These are phyloP conservation scores for Resseliella maxima DNA, from an alignment of 2,888 invertebrate genomes.

Conservation along the genomic window DNA sequence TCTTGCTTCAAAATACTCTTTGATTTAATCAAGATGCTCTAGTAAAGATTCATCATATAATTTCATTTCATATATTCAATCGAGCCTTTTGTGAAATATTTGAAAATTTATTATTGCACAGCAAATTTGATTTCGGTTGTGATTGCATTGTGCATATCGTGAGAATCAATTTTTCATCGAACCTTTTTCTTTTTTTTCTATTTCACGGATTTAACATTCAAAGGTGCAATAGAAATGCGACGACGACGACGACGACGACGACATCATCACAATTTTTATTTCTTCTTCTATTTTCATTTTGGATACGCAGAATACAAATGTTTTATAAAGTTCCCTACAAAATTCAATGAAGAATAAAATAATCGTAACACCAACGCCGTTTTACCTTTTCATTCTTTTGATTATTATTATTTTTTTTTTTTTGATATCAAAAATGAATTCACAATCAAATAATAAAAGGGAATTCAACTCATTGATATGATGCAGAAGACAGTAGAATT, in stretches of 20 bases:
- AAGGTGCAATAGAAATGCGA: neutral
- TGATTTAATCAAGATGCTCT: no score
- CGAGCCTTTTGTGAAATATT: no score
- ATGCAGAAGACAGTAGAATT: neutral
- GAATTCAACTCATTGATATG: slow-evolving; percentile 36
- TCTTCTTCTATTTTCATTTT: neutral
- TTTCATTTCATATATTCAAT: no score
- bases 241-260: neutral
- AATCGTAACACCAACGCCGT: neutral
- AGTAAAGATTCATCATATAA: no score
- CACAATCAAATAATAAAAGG: neutral
- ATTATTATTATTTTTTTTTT: neutral
- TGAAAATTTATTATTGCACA: slow-evolving; percentile 27
- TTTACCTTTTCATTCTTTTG: neutral
- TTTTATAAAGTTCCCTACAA: neutral
- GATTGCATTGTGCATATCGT: neutral
- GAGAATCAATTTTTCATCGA: no score
- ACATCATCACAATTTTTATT: no score
- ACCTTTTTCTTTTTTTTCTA: neutral
- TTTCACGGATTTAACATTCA: slow-evolving; percentile 31
- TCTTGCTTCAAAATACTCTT: no score
- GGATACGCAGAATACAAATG: neutral
- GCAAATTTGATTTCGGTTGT: neutral
- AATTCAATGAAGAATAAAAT: neutral
- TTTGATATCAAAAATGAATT: slow-evolving; percentile 32